Base-by-base conservation (phyloP, 2,888 invertebrate genomes). In the Saturnia pavonia region DNA sequence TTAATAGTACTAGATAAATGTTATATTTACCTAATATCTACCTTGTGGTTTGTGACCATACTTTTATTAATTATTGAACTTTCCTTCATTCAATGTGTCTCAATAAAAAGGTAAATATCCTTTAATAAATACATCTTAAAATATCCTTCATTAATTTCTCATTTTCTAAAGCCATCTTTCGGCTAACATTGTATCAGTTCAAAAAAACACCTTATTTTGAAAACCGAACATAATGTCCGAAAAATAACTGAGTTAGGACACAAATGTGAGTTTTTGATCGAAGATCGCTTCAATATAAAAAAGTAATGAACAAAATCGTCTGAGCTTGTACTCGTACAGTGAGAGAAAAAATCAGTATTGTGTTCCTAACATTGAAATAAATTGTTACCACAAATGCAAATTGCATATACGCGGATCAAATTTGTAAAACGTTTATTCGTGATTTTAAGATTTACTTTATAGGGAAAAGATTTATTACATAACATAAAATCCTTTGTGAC, bases 1-100 rank as follows among this genome's bases (percentile, higher is more conserved):
- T 4, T 34, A 34, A 34, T 34, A 34, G 34, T 34, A 34, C 6
- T 34, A 51, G 19, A 51, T 19, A 43, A 7, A 43, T 12, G 4
- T 12, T 9, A 43, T 43, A 14, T 65, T 65, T 40, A 65, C 65
- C 40, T 65, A 65, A 1, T 40, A 65, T 69, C 71, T 71, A 72
- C 67, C 73, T 80, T 80, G 80, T 75, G 80, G 80, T 80, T 80
- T 75, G 76, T 73, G 74, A 71, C 69, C 77, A 70, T 76, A 68
- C 65, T 72, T 72, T 74, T 73, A 73, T 69, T 75, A 75, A 79
- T 80, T 78, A 76, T 77, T 78, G 74, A 73, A 73, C 73, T 73
- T 57, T 40, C n/a, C 65, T 65, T 11, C 34, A 4, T n/a, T 40
- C 25, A 8, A 34, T 27, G 27, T 63, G 19, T 63, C 19, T 65